Evolutionary conservation across 35 echinoderm and acorn worm genomes (phyloP).

Genomic region (Apostichopus japonicus): DNA sequence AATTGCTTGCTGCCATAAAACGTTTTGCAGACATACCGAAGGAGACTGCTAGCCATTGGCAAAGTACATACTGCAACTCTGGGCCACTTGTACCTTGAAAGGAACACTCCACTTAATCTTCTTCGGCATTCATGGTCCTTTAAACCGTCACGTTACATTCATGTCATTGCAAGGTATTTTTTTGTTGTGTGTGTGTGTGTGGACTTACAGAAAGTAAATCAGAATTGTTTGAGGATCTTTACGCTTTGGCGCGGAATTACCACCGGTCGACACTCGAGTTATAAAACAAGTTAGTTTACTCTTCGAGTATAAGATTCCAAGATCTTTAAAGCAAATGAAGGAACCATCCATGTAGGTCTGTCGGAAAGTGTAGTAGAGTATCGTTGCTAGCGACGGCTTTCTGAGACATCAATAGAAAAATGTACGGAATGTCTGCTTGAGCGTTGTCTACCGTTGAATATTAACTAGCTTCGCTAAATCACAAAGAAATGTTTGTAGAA

Average conservation of each 20-base stretch:
- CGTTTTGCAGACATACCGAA: conserved; percentile 15
- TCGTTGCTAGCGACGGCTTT: too few relatives aligned
- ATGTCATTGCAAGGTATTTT: neutral
- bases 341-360: too few relatives aligned
- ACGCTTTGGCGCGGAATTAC: conserved; percentile 37
- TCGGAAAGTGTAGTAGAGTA: too few relatives aligned
- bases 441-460: too few relatives aligned
- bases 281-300: conserved; percentile 49
- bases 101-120: conserved; percentile 26
- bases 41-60: conserved; percentile 5
- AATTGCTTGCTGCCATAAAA: conserved; percentile 14
- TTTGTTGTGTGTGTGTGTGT: neutral
- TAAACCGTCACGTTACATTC: neutral
- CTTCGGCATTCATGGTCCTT: conserved; percentile 38
- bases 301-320: conserved; percentile 32
- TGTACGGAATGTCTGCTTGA: too few relatives aligned
- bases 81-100: neutral
- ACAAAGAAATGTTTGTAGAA: too few relatives aligned
- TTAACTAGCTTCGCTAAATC: too few relatives aligned
- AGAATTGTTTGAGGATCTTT: conserved; percentile 24
- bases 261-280: conserved; percentile 33
- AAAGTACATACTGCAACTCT: conserved; percentile 22
- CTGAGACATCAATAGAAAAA: too few relatives aligned
- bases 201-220: neutral
- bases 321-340: neutral